Conservation (phyloP, 2,888 invertebrate genomes). For the Sericinus montela region DNA sequence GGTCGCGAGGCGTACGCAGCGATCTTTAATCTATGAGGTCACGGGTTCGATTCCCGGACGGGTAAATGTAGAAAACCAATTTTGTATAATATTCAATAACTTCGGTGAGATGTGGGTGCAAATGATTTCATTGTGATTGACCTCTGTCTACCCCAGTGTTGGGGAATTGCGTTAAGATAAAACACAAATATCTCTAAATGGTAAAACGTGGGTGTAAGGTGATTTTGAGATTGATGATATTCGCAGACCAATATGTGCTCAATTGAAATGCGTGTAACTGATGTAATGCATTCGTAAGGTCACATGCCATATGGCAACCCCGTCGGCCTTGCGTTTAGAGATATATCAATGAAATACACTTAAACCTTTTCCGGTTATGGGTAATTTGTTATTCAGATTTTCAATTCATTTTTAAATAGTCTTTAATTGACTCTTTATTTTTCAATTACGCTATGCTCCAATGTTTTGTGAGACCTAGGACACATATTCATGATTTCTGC, state of each 20-base stretch:
- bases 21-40: too few relatives aligned
- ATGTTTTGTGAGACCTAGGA: background rate
- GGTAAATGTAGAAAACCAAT: too few relatives aligned
- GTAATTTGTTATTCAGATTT: background rate
- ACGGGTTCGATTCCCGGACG: too few relatives aligned
- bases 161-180: background rate
- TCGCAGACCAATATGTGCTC: conserved; percentile 1
- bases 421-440: background rate
- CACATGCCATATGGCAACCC: conserved; percentile 27
- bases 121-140: too few relatives aligned
- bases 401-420: background rate
- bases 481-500: background rate
- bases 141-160: too few relatives aligned
- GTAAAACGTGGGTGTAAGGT: conserved; percentile 3
- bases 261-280: conserved; percentile 1
- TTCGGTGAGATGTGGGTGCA: too few relatives aligned
- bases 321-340: conserved; percentile 22
- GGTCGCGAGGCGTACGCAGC: too few relatives aligned
- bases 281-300: conserved; percentile 19
- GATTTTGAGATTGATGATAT: conserved; percentile 5
- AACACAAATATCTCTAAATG: background rate
- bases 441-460: background rate
- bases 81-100: too few relatives aligned
- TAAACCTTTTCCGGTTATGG: conserved; percentile 20
- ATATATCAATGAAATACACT: conserved; percentile 21